phyloP scores from a whole-genome alignment of 2,797 vertebrate genomes.

The Acanthurus tractus region DNA sequence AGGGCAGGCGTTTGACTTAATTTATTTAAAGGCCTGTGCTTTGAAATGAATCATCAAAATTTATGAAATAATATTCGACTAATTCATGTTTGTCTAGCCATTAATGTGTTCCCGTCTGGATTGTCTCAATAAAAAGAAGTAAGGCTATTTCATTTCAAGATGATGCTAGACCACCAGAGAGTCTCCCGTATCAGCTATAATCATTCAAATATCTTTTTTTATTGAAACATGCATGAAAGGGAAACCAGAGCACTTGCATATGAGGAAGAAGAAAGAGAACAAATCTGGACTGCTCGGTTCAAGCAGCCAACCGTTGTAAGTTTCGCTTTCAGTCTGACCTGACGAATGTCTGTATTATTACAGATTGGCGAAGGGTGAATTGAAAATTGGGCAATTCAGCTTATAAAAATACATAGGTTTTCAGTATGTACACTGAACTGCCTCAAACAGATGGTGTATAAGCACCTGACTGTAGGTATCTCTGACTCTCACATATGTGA shows the following conservation, averaged over 20 bases:
- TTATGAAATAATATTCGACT: conserved; percentile 68
- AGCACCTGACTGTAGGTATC: conserved; percentile 32
- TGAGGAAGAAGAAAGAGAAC: conserved; percentile 33
- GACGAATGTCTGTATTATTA: conserved; percentile 39
- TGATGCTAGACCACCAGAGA: conserved; percentile 45
- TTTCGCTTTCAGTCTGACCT: conserved; percentile 28
- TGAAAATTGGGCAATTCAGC: conserved; percentile 12
- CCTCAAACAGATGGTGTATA: conserved; percentile 30
- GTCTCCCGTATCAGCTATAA: conserved; percentile 22
- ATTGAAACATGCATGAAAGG: conserved; percentile 32
- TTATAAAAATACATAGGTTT: conserved; percentile 19
- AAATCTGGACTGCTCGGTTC: conserved; percentile 33
- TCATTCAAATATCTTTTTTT: conserved; percentile 44
- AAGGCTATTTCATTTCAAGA: conserved; percentile 40
- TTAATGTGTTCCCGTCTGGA: conserved; percentile 68
- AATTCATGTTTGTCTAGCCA: conserved; percentile 74
- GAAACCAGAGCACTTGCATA: conserved; percentile 25
- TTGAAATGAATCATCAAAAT: conserved; percentile 76
- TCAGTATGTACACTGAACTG: conserved; percentile 25
- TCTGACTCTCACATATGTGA: conserved; percentile 40
- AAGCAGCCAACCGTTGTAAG: conserved; percentile 21
- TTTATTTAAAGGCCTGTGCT: conserved; percentile 70
- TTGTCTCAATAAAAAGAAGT: conserved; percentile 44
- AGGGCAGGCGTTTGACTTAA: conserved; percentile 64
- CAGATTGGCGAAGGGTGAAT: conserved; percentile 39